Evolutionary conservation across 2,888 invertebrate genomes (phyloP).

Genomic region (Drosophila subsilvestris): DNA sequence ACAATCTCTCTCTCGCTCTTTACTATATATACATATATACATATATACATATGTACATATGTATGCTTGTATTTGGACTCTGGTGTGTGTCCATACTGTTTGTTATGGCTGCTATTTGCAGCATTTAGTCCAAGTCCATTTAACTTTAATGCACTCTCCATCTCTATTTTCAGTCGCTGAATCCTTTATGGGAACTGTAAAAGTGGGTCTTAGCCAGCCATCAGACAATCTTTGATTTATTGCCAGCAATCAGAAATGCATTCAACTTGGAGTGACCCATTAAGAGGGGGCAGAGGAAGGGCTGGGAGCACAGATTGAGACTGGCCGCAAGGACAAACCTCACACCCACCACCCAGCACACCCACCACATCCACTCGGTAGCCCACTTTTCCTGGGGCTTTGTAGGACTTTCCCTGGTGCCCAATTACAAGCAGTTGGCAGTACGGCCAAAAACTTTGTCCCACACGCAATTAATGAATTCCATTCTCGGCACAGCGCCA

Average conservation of each 20-base stretch:
- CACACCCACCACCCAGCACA: neutral
- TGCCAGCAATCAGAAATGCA: slow-evolving; percentile 38
- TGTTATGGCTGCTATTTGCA: slow-evolving; percentile 68
- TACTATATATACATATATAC: slow-evolving; percentile 18
- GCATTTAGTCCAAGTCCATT: slow-evolving; percentile 67
- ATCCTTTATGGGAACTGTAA: slow-evolving; percentile 25
- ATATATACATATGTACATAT: slow-evolving; percentile 15
- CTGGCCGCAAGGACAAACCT: slow-evolving; percentile 6
- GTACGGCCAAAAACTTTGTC: slow-evolving; percentile 49
- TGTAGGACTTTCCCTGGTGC: slow-evolving; percentile 21
- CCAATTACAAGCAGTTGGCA: slow-evolving; percentile 63
- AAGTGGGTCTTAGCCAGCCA: slow-evolving; percentile 6
- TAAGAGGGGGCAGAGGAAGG: neutral
- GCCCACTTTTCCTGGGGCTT: neutral
- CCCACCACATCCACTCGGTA: neutral
- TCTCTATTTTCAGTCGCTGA: slow-evolving; percentile 18
- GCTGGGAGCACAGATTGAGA: neutral
- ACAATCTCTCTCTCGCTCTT: slow-evolving; percentile 3
- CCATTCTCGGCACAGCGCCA: slow-evolving; percentile 57
- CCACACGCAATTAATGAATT: slow-evolving; percentile 70
- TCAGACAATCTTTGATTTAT: slow-evolving; percentile 40
- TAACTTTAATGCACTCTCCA: slow-evolving; percentile 64
- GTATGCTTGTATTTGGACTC: slow-evolving; percentile 5
- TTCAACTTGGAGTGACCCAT: slow-evolving; percentile 21
- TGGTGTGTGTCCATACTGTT: slow-evolving; percentile 38